Percentiles rank a stretch among this genome's conserved stretches.
Evolutionary conservation across 2,888 invertebrate genomes (phyloP).

Genomic region (Hypolimnas misippus): DNA sequence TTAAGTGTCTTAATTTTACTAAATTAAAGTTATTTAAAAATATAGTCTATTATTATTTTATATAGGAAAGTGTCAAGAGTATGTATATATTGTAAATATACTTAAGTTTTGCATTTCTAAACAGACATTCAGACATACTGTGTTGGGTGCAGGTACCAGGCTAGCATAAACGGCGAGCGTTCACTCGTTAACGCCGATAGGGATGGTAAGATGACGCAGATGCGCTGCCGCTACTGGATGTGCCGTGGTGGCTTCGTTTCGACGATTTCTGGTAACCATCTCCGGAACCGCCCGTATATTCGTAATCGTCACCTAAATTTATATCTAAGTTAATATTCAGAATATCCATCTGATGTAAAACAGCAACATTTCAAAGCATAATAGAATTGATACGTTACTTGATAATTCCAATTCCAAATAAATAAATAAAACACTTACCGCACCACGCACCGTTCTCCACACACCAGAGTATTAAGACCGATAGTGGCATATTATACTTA

Average conservation of each 20-base stretch:
- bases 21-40: background rate
- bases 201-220: conserved; percentile 80
- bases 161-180: conserved; percentile 41
- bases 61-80: background rate
- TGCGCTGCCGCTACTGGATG: conserved; percentile 59
- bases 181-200: conserved; percentile 74
- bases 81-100: background rate
- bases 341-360: background rate
- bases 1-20: background rate
- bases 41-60: background rate
- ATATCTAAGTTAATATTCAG: conserved; percentile 37
- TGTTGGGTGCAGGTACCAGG: conserved; percentile 46
- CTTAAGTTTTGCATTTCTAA: conserved; percentile 6
- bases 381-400: background rate
- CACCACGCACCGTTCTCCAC: conserved; percentile 74
- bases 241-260: conserved; percentile 72
- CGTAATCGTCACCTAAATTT: conserved; percentile 75
- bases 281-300: conserved; percentile 79
- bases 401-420: background rate
- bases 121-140: conserved; percentile 16
- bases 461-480: conserved; percentile 27
- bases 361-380: conserved; percentile 35
- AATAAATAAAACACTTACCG: conserved; percentile 63
- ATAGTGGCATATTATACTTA: conserved; percentile 31
- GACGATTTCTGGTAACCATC: conserved; percentile 77